phyloP scores from a whole-genome alignment of 2,113 vertebrate genomes.

The Platichthys flesus region DNA sequence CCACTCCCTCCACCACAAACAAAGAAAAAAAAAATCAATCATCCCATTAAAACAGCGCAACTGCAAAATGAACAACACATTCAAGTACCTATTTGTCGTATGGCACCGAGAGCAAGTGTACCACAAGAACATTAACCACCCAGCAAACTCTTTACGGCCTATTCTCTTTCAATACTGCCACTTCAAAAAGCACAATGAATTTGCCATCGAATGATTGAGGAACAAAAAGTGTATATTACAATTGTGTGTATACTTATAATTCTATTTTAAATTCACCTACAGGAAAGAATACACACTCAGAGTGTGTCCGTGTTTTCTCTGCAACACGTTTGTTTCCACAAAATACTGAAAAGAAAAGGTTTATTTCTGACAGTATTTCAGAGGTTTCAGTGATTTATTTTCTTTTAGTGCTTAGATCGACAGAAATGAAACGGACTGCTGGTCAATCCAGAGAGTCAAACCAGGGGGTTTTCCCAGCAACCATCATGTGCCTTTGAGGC shows the following conservation, averaged over 20 bases:
- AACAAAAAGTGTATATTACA: constrained; percentile 42
- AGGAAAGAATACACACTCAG: constrained; percentile 17
- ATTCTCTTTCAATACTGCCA: constrained; percentile 51
- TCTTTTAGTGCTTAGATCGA: constrained; percentile 28
- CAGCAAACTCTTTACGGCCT: constrained; percentile 35
- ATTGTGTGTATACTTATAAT: constrained; percentile 16
- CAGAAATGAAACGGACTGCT: constrained; percentile 23
- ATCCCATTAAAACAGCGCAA: constrained; percentile 58
- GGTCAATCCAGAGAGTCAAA: constrained; percentile 17
- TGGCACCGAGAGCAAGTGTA: constrained; percentile 89
- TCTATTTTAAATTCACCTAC: constrained; percentile 33
- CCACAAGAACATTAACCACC: constrained; percentile 78
- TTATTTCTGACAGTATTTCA: constrained; percentile 2
- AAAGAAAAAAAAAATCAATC: constrained; percentile 38
- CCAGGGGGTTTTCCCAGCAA: constrained; percentile 15
- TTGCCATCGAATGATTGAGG: constrained; percentile 29
- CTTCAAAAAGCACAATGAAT: constrained; percentile 49
- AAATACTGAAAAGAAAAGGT: constrained; percentile 3
- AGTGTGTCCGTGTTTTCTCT: constrained; percentile 13
- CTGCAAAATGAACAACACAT: constrained; percentile 84
- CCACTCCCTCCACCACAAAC: constrained; percentile 54
- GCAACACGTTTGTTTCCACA: constrained; percentile 6
- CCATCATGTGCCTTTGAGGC: constrained; percentile 16
- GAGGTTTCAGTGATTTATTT: constrained; percentile 7
- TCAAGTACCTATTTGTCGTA: constrained; percentile 91